These are phyloP conservation scores for Thecophora atra DNA, from an alignment of 2,888 invertebrate species.

Conservation along the genomic window DNA sequence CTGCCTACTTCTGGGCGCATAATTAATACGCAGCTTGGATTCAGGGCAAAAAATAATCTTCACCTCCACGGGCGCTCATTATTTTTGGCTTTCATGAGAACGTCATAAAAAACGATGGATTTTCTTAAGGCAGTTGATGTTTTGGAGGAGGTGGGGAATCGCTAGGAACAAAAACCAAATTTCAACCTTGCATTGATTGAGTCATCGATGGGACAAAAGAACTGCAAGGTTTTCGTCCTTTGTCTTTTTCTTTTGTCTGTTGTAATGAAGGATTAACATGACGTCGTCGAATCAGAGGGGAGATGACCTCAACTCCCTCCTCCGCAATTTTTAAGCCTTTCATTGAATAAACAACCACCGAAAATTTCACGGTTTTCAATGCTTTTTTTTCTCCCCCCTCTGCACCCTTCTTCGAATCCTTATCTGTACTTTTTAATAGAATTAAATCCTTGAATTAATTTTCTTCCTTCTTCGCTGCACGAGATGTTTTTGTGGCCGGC, in stretches of 20 bases:
- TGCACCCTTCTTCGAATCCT: no score
- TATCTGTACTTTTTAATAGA: not conserved
- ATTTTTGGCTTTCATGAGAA: no score
- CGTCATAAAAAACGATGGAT: no score
- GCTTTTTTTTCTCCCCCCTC: not conserved
- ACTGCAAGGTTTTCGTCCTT: slow-evolving; percentile 8
- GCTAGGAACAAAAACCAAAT: slow-evolving; percentile 3
- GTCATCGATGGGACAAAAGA: slow-evolving; percentile 21
- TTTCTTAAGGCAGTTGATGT: no score
- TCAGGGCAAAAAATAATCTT: no score
- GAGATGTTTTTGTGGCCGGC: slow-evolving; percentile 52
- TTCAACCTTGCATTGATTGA: slow-evolving; percentile 12
- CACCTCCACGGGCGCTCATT: no score
- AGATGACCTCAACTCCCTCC: not conserved
- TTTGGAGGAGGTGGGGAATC: no score
- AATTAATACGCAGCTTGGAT: slow-evolving; percentile 31
- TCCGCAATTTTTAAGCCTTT: slow-evolving; percentile 7
- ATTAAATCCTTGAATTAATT: not conserved
- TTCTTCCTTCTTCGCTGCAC: not conserved
- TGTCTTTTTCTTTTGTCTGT: not conserved
- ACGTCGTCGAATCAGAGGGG: not conserved
- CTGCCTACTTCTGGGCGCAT: slow-evolving; percentile 30
- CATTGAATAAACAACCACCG: slow-evolving; percentile 28
- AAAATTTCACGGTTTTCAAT: not conserved
- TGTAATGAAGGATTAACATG: slow-evolving; percentile 5